A percentile compares a stretch with the other conserved stretches of the same genome.
Evolutionary conservation across 2,888 invertebrate genomes (phyloP).

Genomic region (Rutpela maculata): DNA sequence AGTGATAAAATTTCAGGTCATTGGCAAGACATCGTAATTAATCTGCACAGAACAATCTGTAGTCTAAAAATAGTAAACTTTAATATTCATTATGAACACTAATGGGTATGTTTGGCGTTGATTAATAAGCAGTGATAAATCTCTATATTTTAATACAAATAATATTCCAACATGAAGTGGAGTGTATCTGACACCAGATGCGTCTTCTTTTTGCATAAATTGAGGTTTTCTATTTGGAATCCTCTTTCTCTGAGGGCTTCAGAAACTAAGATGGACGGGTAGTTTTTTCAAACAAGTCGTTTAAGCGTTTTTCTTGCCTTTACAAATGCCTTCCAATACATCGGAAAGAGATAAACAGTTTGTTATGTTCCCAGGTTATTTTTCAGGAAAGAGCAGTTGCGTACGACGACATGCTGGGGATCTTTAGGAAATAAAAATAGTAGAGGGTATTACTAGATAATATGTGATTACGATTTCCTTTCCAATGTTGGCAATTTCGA

Average conservation of each 20-base stretch:
- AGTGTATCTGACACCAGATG: not conserved
- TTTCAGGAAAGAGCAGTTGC: constrained; percentile 4
- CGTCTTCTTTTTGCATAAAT: not conserved
- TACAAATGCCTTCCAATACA: constrained; percentile 4
- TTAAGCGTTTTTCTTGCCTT: constrained; percentile 6
- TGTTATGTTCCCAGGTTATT: constrained; percentile 7
- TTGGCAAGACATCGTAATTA: not conserved
- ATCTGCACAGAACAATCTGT: not conserved
- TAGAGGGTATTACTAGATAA: not conserved
- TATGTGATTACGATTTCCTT: not conserved
- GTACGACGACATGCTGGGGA: not conserved
- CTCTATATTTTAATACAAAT: not conserved
- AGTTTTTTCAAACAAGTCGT: constrained; percentile 4
- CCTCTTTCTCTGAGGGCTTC: not conserved
- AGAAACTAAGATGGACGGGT: constrained; percentile 4
- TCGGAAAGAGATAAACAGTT: constrained; percentile 7
- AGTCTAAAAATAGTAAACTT: not conserved
- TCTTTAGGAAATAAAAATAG: not conserved
- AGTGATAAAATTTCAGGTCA: not conserved
- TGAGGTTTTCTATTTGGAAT: not conserved
- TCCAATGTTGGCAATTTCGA: not conserved
- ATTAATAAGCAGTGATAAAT: not conserved
- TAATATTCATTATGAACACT: not conserved
- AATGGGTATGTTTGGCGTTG: not conserved
- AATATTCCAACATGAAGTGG: not conserved